These are phyloP conservation scores for Leptinotarsa juncta DNA, from an alignment of 2,888 invertebrate species.

Conservation along the genomic window DNA sequence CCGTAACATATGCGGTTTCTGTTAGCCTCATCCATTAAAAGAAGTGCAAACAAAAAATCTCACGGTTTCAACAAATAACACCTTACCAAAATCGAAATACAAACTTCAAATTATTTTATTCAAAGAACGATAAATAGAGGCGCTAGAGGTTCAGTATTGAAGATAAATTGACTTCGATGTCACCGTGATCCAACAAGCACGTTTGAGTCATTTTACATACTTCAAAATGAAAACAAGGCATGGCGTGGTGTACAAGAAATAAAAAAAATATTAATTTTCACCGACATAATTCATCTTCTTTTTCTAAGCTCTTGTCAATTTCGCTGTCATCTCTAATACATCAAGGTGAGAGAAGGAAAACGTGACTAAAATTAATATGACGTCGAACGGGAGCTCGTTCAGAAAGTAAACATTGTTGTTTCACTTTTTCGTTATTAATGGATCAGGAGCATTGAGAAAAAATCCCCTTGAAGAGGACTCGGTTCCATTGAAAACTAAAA, in stretches of 20 bases:
- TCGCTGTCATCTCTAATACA: constrained; percentile 65
- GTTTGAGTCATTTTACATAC: constrained; percentile 37
- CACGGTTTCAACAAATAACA: too few relatives aligned
- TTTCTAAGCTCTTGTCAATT: constrained; percentile 65
- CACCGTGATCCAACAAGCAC: constrained; percentile 13
- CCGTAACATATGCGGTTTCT: too few relatives aligned
- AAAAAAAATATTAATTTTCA: constrained; percentile 61
- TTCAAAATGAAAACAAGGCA: constrained; percentile 50
- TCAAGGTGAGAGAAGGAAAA: constrained; percentile 63
- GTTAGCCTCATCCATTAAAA: too few relatives aligned
- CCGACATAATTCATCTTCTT: constrained; percentile 63
- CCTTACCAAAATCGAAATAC: too few relatives aligned
- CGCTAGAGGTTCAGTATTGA: neutral
- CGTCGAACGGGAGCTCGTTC: constrained; percentile 57
- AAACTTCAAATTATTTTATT: neutral
- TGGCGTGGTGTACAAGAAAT: constrained; percentile 49
- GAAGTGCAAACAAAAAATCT: too few relatives aligned
- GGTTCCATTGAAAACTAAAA: neutral
- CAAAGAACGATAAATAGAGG: constrained; percentile 1
- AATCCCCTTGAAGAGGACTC: neutral
- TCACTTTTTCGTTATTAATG: constrained; percentile 49
- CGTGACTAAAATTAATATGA: constrained; percentile 66
- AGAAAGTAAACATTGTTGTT: constrained; percentile 58
- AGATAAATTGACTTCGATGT: constrained; percentile 13
- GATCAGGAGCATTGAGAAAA: constrained; percentile 23